Evolutionary conservation across 2,888 invertebrate species (phyloP), one percentile per base, ranked within the genome.

Genomic region (Tetragonisca angustula): DNA sequence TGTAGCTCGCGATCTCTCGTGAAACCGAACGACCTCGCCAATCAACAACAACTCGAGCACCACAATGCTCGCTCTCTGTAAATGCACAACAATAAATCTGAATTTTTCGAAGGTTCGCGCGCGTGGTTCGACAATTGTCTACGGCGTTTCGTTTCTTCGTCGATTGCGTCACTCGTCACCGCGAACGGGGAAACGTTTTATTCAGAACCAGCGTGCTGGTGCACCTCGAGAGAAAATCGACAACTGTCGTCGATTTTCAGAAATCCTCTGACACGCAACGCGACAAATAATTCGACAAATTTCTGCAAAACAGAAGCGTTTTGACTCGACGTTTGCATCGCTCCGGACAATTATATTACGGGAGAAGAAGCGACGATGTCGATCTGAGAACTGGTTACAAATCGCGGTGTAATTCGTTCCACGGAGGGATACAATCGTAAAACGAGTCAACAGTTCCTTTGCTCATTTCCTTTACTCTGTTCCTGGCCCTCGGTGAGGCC

Each of bases 401-500:
- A 88, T 87, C 83, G 24, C 84, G 85, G 81, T 75, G 84, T 85
- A 88, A 87, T 80, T 85, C 86, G 81, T 83, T 80, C 86, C n/a
- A 74, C 67, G 75, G 79, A 76, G 70, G 84, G 84, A 67, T 78
- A 81, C 4, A 32, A 79, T 79, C 79, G 79, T 4, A 27, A 36
- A 17, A 64, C 67, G 52, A 62, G 5, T 43, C 56, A 52, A 62
- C 49, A 19, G 69, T 27, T 27, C 27, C 27, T 27, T 27, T 27
- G 1, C 1, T 56, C 43, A n/a, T 0, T 36, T 17, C n/a, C 62
- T 68, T 71, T 56, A 56, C 71, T 68, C n/a, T 69, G 62, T 49
- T 64, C 36, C 27, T 24, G 54, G 32, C n/a, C 24, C 13, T n/a
- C 27, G 52, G 69, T 27, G 64, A 49, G 62, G 64, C 76, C 64